A percentile compares a stretch with the other conserved stretches of the same genome.
phyloP scores from a whole-genome alignment of 2,888 invertebrate species.

The Meandrusa payeni region DNA sequence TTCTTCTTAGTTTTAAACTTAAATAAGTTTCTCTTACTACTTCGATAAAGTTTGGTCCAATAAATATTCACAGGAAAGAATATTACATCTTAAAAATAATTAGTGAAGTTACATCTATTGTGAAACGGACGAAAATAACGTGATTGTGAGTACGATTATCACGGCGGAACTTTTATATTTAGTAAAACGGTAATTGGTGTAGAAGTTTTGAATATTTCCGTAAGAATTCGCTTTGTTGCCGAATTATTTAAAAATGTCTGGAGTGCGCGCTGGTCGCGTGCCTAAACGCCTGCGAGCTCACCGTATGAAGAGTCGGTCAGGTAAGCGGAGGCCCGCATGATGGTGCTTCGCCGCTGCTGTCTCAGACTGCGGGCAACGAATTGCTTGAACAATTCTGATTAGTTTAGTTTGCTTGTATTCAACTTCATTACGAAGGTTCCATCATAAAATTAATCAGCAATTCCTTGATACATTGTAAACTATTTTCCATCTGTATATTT shows the following conservation, averaged over 20 bases:
- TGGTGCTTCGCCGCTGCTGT: constrained; percentile 44
- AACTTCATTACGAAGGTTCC: constrained; percentile 25
- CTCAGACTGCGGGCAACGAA: constrained; percentile 44
- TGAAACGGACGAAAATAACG: constrained; percentile 37
- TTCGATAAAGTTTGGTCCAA: background rate
- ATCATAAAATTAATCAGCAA: background rate
- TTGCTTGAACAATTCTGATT: constrained; percentile 50
- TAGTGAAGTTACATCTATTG: constrained; percentile 12
- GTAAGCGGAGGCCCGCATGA: constrained; percentile 59
- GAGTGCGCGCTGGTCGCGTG: constrained; percentile 64
- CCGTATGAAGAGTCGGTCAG: constrained; percentile 63
- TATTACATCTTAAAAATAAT: constrained; percentile 32
- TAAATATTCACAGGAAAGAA: constrained; percentile 18
- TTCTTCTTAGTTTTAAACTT: background rate
- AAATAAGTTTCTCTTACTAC: background rate
- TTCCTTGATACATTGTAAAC: background rate
- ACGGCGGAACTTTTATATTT: constrained; percentile 41
- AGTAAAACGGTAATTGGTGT: constrained; percentile 28
- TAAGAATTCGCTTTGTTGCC: constrained; percentile 23
- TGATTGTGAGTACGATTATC: constrained; percentile 58
- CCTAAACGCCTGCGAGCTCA: constrained; percentile 61
- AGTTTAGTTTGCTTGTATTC: constrained; percentile 40
- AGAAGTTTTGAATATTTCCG: constrained; percentile 25
- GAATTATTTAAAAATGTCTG: constrained; percentile 53
- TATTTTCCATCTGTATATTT: background rate